A percentile compares a stretch with the other conserved stretches of the same genome.
Conservation (phyloP, 2,888 invertebrate genomes). For the Reticulitermes lucifugus region DNA sequence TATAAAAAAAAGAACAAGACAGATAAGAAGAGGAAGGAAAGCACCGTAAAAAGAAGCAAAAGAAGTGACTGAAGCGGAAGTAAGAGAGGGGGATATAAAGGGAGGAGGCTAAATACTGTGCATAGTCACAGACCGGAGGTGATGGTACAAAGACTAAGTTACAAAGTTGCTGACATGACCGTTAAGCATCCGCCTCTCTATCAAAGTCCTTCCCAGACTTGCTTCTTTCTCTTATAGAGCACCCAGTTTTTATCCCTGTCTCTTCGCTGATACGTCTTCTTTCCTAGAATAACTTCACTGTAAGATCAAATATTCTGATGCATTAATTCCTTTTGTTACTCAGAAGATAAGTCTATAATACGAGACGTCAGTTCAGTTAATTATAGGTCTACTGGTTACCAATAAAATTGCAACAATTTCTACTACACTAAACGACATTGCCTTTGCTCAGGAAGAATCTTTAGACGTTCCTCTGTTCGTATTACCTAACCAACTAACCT, state of each 20-base stretch:
- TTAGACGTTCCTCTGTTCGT: no score
- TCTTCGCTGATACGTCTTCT: conserved; percentile 15
- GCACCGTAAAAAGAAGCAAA: neutral
- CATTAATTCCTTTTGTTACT: neutral
- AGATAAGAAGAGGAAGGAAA: neutral
- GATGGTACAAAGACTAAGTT: conserved; percentile 6
- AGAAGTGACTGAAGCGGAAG: conserved; percentile 22
- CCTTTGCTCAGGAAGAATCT: neutral
- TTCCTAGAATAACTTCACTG: neutral
- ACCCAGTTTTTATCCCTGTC: neutral
- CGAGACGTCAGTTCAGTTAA: neutral
- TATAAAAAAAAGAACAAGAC: neutral
- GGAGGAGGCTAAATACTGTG: neutral
- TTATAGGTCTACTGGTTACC: neutral
- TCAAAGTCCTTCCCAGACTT: conserved; percentile 22
- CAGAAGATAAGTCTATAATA: neutral
- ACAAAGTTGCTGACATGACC: conserved; percentile 27
- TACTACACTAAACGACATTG: neutral
- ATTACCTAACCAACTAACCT: no score
- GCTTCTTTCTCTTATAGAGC: neutral
- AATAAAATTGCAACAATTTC: neutral
- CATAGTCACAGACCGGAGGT: conserved; percentile 1
- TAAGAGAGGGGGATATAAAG: neutral
- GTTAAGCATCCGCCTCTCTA: neutral
- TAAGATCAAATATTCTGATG: conserved; percentile 21